phyloP scores from a whole-genome alignment of 1,140 invertebrate genomes.

The Phenacoccus solenopsis region DNA sequence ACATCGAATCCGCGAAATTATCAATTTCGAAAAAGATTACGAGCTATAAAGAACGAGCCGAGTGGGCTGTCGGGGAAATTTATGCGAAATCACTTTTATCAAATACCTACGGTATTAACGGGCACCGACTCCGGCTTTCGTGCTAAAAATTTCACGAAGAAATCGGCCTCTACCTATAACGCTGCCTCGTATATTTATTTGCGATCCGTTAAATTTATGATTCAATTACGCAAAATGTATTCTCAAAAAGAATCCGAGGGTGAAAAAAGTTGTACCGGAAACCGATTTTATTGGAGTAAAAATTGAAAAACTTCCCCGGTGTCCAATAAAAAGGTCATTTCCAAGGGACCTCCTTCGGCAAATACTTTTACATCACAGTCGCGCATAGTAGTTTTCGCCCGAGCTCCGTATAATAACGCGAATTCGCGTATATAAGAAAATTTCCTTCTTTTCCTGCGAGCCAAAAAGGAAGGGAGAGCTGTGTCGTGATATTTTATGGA shows the following conservation, averaged over 20 bases:
- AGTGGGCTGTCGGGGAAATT: too few relatives aligned
- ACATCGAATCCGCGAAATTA: too few relatives aligned
- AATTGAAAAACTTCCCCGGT: neutral
- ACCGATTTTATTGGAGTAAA: neutral
- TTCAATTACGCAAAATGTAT: neutral
- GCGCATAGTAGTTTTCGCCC: neutral
- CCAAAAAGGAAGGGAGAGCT: too few relatives aligned
- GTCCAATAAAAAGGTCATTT: constrained; percentile 2
- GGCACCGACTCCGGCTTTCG: too few relatives aligned
- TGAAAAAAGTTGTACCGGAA: too few relatives aligned
- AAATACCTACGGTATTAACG: neutral
- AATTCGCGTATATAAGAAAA: neutral
- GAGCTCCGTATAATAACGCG: neutral
- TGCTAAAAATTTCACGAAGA: neutral
- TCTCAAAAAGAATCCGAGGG: neutral
- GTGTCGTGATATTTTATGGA: neutral
- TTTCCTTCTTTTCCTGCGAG: too few relatives aligned
- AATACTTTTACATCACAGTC: neutral
- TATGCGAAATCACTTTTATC: neutral
- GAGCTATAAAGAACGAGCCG: too few relatives aligned
- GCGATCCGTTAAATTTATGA: neutral
- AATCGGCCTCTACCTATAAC: neutral
- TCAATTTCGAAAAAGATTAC: too few relatives aligned
- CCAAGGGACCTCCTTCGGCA: neutral
- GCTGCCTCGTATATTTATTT: neutral